Percentiles rank a stretch among this genome's conserved stretches.
Conservation (phyloP, 2,113 vertebrate species). For the Ammospiza nelsoni region DNA sequence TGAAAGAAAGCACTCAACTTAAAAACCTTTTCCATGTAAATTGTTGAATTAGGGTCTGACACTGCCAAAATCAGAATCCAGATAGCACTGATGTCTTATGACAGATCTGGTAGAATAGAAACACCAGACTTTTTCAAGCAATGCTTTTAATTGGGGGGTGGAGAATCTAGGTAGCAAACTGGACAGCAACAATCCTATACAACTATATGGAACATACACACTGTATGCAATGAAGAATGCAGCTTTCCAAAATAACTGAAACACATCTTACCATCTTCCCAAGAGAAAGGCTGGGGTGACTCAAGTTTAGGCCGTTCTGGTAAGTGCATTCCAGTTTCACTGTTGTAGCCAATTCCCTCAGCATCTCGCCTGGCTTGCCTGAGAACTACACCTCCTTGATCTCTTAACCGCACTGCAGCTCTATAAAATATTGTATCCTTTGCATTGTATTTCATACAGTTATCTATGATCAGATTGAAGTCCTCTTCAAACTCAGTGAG, state of each 20-base stretch:
- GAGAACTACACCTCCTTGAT: constrained; percentile 92
- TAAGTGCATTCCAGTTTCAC: constrained; percentile 90
- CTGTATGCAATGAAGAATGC: background rate
- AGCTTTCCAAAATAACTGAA: background rate
- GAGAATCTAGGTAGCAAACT: background rate
- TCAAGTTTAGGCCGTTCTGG: constrained; percentile 84
- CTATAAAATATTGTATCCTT: constrained; percentile 97
- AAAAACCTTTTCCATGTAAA: background rate
- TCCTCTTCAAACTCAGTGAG: constrained; percentile 91
- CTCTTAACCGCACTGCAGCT: constrained; percentile 89
- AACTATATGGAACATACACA: background rate
- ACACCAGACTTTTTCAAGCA: background rate
- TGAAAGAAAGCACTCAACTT: background rate
- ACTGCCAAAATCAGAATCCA: background rate
- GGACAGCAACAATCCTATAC: background rate
- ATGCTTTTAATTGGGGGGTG: accelerated
- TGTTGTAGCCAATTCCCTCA: constrained; percentile 89
- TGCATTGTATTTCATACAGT: constrained; percentile 97
- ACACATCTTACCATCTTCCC: constrained; percentile 91
- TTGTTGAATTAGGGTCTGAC: background rate
- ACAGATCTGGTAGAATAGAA: background rate
- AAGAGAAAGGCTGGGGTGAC: constrained; percentile 84
- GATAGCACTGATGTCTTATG: background rate
- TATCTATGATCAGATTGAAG: constrained; percentile 93
- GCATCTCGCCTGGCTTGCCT: constrained; percentile 88